Conservation (phyloP, 2,888 invertebrate species). For the Odontomyia ornata region DNA sequence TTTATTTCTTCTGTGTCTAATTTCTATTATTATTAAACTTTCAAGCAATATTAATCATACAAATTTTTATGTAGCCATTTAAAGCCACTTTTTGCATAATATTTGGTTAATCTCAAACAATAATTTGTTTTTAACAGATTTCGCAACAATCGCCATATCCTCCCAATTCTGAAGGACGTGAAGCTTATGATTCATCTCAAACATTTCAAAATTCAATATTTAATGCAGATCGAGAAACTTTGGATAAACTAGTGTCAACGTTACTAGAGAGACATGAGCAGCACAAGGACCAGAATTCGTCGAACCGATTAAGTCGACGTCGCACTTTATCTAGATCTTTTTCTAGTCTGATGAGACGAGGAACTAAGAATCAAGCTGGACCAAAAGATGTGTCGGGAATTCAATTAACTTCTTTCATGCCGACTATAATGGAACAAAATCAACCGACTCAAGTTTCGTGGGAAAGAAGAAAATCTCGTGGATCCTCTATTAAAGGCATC, state of each 20-base stretch:
- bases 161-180: constrained; percentile 53
- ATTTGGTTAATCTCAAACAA: no score
- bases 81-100: no score
- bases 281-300: constrained; percentile 53
- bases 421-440: constrained; percentile 63
- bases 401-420: constrained; percentile 58
- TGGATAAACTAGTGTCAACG: constrained; percentile 72
- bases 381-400: constrained; percentile 35
- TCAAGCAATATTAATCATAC: no score
- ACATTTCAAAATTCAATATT: constrained; percentile 63
- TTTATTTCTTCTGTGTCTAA: no score
- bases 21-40: no score
- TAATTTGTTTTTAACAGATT: constrained; percentile 54
- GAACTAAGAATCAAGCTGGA: constrained; percentile 35
- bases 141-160: constrained; percentile 57
- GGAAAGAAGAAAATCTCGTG: constrained; percentile 49
- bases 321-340: constrained; percentile 63
- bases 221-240: constrained; percentile 69
- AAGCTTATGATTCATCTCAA: constrained; percentile 56
- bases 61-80: no score
- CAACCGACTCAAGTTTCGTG: constrained; percentile 44
- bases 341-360: constrained; percentile 55
- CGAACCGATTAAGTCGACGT: constrained; percentile 61
- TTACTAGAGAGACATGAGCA: constrained; percentile 64
- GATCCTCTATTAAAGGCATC: constrained; percentile 58